phyloP scores from a whole-genome alignment of 1,140 invertebrate genomes.

The Trigoniulus corallinus region DNA sequence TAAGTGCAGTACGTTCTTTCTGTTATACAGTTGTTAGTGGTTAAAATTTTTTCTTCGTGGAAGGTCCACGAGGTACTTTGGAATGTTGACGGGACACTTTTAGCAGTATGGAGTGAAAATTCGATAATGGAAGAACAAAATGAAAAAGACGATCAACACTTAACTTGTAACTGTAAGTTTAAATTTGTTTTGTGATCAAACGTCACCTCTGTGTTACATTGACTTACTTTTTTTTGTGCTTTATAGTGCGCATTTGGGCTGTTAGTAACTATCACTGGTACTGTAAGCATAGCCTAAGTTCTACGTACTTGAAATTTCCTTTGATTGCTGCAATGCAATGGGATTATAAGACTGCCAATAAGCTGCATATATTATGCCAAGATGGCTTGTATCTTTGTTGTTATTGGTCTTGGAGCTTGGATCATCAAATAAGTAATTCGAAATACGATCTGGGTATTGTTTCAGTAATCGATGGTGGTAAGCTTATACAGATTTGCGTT shows the following conservation, averaged over 20 bases:
- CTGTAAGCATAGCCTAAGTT: slow-evolving; percentile 51
- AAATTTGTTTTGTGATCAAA: not conserved
- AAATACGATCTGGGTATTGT: slow-evolving; percentile 39
- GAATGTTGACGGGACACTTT: slow-evolving; percentile 60
- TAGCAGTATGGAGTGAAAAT: slow-evolving; percentile 40
- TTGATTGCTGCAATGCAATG: slow-evolving; percentile 33
- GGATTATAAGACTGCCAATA: slow-evolving; percentile 39
- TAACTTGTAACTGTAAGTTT: slow-evolving; percentile 11
- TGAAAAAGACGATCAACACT: slow-evolving; percentile 6
- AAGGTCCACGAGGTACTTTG: slow-evolving; percentile 46
- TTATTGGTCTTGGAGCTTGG: slow-evolving; percentile 41
- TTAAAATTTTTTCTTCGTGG: slow-evolving; percentile 9
- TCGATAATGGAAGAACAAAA: slow-evolving; percentile 12
- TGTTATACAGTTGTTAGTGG: not conserved
- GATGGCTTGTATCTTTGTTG: slow-evolving; percentile 37
- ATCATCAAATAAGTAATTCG: slow-evolving; percentile 33
- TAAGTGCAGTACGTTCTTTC: slow-evolving; percentile 14
- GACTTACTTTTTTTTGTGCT: not conserved
- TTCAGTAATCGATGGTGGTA: slow-evolving; percentile 58
- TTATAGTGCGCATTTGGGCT: slow-evolving; percentile 53
- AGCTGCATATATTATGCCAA: slow-evolving; percentile 37
- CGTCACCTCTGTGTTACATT: too few relatives aligned
- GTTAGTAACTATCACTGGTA: slow-evolving; percentile 83
- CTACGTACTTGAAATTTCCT: slow-evolving; percentile 30
- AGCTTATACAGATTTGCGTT: slow-evolving; percentile 4